These are phyloP conservation scores for Enteromius fasciolatus DNA, from an alignment of 2,797 vertebrate species.

Conservation along the genomic window DNA sequence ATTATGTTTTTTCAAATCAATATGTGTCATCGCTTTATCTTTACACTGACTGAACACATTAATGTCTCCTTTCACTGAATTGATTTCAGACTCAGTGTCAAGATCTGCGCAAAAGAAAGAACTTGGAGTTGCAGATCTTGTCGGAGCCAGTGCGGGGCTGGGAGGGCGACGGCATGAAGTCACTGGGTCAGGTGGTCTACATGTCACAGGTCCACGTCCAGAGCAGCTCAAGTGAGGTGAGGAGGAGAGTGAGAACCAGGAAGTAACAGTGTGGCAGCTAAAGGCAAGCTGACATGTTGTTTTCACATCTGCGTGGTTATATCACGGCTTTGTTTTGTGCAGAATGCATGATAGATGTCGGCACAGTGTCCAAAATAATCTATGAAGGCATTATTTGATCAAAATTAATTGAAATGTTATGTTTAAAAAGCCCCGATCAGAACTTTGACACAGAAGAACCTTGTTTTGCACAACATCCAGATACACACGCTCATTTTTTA, in stretches of 20 bases:
- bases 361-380: not conserved
- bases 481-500: not conserved
- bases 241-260: slow-evolving; percentile 64
- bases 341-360: slow-evolving; percentile 23
- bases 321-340: not conserved
- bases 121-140: slow-evolving; percentile 94
- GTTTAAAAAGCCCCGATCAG: too few species aligned
- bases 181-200: slow-evolving; percentile 88
- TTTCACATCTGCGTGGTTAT: slow-evolving; percentile 49
- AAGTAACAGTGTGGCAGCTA: not conserved
- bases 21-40: not conserved
- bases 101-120: slow-evolving; percentile 93
- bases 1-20: not conserved
- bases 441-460: too few species aligned
- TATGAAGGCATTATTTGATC: not conserved
- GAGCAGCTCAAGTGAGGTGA: slow-evolving; percentile 86
- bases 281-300: not conserved
- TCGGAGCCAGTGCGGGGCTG: slow-evolving; percentile 92
- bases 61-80: not conserved
- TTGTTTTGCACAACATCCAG: not conserved
- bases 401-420: not conserved
- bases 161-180: slow-evolving; percentile 96
- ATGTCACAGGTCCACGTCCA: slow-evolving; percentile 94
- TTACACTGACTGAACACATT: not conserved
- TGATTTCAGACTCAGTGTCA: slow-evolving; percentile 85